These are phyloP conservation scores for Aphyosemion australe DNA, from an alignment of 2,113 vertebrate species.

Conservation along the genomic window DNA sequence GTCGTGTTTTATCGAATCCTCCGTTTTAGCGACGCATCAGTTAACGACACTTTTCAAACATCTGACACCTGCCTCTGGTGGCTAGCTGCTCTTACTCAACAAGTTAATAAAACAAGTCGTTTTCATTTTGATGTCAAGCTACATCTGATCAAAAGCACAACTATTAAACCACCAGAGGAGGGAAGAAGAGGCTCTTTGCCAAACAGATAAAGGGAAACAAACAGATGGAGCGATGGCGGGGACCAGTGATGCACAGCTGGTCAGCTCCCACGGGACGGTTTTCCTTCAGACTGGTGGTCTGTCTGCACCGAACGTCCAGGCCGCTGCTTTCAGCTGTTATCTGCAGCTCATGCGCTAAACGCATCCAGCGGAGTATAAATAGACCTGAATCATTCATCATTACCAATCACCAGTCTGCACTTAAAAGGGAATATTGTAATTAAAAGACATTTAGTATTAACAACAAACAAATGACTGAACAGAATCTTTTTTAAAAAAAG, in stretches of 20 bases:
- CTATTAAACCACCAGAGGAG: constrained; percentile 1
- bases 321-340: constrained; percentile 37
- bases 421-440: neutral
- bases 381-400: neutral
- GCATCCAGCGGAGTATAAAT: neutral
- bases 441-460: neutral
- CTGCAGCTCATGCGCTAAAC: constrained; percentile 4
- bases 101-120: too few species aligned
- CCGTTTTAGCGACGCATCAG: too few species aligned
- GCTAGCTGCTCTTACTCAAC: too few species aligned
- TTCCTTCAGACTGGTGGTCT: constrained; percentile 45
- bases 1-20: too few species aligned
- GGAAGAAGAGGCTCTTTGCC: constrained; percentile 7
- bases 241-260: constrained; percentile 40
- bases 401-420: neutral
- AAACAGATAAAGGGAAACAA: neutral
- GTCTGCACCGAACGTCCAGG: constrained; percentile 25
- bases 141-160: neutral
- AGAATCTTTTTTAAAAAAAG: too few species aligned
- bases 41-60: too few species aligned
- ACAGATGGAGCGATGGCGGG: constrained; percentile 24
- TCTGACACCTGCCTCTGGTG: too few species aligned
- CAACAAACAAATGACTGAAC: too few species aligned
- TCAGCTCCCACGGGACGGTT: constrained; percentile 38
- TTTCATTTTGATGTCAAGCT: neutral